phyloP scores from a whole-genome alignment of 2,888 invertebrate genomes.

The Apotomis capreana region DNA sequence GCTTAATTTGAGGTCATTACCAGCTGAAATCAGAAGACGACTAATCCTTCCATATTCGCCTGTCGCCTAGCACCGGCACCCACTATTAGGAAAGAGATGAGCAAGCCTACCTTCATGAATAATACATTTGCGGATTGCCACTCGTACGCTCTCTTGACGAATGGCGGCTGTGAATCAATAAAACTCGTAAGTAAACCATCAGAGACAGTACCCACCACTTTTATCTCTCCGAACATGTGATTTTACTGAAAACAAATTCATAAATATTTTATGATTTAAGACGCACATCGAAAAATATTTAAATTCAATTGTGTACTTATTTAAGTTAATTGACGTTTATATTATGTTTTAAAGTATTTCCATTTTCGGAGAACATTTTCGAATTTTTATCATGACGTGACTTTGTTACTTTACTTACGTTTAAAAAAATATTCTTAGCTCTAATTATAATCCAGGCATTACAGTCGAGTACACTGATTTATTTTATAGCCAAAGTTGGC shows the following conservation, averaged over 20 bases:
- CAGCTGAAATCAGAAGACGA: constrained; percentile 10
- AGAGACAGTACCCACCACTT: constrained; percentile 51
- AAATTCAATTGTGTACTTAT: not conserved
- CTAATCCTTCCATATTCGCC: constrained; percentile 37
- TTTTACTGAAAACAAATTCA: not conserved
- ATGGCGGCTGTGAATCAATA: constrained; percentile 63
- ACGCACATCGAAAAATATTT: not conserved
- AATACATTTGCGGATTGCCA: constrained; percentile 62
- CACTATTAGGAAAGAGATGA: constrained; percentile 61
- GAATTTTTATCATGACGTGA: too few species aligned
- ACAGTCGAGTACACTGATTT: too few species aligned
- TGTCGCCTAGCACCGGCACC: constrained; percentile 58
- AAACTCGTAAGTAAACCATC: constrained; percentile 56
- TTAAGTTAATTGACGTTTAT: not conserved
- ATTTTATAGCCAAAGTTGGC: too few species aligned
- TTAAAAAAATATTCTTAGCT: too few species aligned
- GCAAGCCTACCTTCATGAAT: constrained; percentile 58
- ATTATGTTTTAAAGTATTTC: too few species aligned
- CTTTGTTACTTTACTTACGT: too few species aligned
- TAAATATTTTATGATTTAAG: not conserved
- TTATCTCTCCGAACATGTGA: constrained; percentile 46
- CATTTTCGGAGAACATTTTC: too few species aligned
- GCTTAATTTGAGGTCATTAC: too few species aligned
- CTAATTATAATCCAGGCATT: too few species aligned
- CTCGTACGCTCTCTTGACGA: constrained; percentile 56